Conservation (phyloP, 2,797 vertebrate genomes). For the Sandelia bainsii region DNA sequence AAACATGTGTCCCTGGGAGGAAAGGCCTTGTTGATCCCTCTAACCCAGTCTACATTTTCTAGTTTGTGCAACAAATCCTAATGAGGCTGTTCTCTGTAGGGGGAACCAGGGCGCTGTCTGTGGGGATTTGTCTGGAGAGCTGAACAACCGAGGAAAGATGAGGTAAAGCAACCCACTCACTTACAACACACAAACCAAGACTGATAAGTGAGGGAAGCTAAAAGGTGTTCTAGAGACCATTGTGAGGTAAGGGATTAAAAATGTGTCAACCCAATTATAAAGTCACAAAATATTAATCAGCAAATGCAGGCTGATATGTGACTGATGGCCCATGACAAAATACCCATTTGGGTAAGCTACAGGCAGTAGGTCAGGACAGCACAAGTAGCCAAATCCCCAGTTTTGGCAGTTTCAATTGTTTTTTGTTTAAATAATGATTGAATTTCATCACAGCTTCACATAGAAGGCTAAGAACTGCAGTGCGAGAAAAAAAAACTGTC, state of each 20-base stretch:
- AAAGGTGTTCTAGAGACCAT: slow-evolving; percentile 1
- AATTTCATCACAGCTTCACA: slow-evolving; percentile 1
- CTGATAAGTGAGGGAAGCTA: slow-evolving; percentile 19
- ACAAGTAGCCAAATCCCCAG: background rate
- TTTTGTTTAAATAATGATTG: background rate
- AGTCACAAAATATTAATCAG: slow-evolving; percentile 6
- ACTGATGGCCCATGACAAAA: slow-evolving; percentile 15
- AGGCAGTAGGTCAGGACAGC: slow-evolving; percentile 17
- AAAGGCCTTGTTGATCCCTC: slow-evolving; percentile 42
- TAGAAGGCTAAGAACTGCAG: background rate
- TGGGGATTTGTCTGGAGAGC: slow-evolving; percentile 58
- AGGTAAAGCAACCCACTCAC: slow-evolving; percentile 41
- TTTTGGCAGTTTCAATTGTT: background rate
- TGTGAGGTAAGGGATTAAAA: slow-evolving; percentile 9
- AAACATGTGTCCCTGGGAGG: slow-evolving; percentile 67
- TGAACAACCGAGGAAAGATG: slow-evolving; percentile 50
- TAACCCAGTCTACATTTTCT: slow-evolving; percentile 55
- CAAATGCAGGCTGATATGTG: slow-evolving; percentile 11
- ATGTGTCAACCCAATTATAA: background rate
- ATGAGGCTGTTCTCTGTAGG: slow-evolving; percentile 73
- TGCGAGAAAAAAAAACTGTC: background rate
- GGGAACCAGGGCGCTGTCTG: slow-evolving; percentile 55
- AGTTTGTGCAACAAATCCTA: slow-evolving; percentile 76
- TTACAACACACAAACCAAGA: slow-evolving; percentile 25
- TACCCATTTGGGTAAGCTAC: slow-evolving; percentile 26